A percentile compares a stretch with the other conserved stretches of the same genome.
Evolutionary conservation across 2,113 vertebrate species (phyloP).

Genomic region (Brevimyrus niger): DNA sequence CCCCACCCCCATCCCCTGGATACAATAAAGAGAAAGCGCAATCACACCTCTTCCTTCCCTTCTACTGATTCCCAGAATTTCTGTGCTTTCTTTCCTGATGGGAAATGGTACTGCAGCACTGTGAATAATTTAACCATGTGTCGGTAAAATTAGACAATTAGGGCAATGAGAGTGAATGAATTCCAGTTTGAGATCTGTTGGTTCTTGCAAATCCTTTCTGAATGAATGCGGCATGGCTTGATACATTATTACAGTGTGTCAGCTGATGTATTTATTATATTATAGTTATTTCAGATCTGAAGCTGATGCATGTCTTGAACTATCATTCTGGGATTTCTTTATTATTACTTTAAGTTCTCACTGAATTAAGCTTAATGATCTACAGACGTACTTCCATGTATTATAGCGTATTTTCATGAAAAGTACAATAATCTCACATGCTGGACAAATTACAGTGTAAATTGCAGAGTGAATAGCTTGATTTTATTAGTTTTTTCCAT

Average conservation of each 20-base stretch:
- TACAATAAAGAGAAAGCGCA: background rate
- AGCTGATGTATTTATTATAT: background rate
- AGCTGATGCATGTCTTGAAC: background rate
- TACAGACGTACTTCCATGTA: background rate
- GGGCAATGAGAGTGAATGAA: background rate
- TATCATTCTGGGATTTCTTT: background rate
- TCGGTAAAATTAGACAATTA: background rate
- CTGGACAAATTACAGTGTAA: background rate
- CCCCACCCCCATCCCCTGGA: background rate
- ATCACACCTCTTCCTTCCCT: constrained; percentile 1
- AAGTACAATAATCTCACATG: background rate
- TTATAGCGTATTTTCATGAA: background rate
- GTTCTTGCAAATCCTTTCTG: background rate
- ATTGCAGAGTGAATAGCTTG: background rate
- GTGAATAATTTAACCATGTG: background rate
- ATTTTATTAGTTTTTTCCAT: background rate
- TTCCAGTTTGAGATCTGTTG: background rate
- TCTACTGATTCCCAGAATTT: background rate
- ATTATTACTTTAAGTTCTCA: background rate
- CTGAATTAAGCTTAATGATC: background rate
- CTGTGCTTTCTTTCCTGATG: background rate
- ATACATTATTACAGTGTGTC: background rate
- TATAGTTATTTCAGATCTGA: background rate
- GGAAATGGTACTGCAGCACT: background rate
- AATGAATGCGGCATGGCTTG: background rate